Conservation (phyloP, 2,797 vertebrate genomes). For the Sylvilagus floridanus region DNA sequence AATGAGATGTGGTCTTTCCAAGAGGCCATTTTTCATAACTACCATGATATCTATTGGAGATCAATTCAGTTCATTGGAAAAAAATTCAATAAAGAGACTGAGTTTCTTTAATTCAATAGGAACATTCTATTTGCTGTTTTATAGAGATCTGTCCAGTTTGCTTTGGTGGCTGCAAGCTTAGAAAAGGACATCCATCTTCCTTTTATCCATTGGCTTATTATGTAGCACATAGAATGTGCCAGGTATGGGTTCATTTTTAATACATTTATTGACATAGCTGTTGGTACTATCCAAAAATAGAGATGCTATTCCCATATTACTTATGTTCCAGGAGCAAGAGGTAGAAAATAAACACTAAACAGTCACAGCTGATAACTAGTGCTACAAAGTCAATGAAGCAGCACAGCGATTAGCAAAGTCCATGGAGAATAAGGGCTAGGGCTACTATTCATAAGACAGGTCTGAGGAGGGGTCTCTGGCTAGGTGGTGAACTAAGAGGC, state of each 20-base stretch:
- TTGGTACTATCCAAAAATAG: neutral
- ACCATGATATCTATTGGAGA: neutral
- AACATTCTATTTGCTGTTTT: neutral
- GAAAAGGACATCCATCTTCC: neutral
- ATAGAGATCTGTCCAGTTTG: neutral
- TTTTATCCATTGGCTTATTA: neutral
- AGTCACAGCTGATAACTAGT: neutral
- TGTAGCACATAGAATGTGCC: neutral
- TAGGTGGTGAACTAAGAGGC: neutral
- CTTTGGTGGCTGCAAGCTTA: neutral
- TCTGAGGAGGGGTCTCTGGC: neutral
- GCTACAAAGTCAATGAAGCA: neutral
- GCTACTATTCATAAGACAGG: neutral
- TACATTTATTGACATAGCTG: neutral
- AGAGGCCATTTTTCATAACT: neutral
- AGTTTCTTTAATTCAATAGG: neutral
- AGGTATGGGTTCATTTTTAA: neutral
- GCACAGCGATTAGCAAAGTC: neutral
- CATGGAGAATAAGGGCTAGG: fast-evolving
- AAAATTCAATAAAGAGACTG: neutral
- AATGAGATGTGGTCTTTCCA: neutral
- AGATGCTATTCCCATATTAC: neutral
- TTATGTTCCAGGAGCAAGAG: neutral
- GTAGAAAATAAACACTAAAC: neutral
- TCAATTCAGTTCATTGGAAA: neutral